Percentiles rank a stretch among this genome's conserved stretches.
phyloP scores from a whole-genome alignment of 2,113 vertebrate species.

The Coreoperca whiteheadi region DNA sequence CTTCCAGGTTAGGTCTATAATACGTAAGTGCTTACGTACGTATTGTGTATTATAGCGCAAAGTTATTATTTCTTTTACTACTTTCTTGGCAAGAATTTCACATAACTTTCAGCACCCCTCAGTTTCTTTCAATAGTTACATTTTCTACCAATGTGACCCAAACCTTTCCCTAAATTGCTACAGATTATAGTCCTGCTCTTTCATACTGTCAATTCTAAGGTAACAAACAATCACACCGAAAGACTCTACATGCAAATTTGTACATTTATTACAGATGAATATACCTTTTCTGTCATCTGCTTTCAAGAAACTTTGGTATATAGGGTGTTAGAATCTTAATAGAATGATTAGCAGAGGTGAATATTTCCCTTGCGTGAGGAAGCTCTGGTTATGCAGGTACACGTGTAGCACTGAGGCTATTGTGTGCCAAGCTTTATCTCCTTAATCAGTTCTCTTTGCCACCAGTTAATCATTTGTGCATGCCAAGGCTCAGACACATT shows the following conservation, averaged over 20 bases:
- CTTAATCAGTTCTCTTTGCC: constrained; percentile 78
- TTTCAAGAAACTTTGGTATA: not conserved
- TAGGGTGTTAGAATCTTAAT: constrained; percentile 14
- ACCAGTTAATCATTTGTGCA: constrained; percentile 79
- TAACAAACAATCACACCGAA: not conserved
- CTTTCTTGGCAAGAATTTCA: not conserved
- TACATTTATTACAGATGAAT: not conserved
- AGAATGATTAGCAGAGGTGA: constrained; percentile 32
- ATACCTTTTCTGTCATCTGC: not conserved
- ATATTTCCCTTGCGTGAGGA: constrained; percentile 71
- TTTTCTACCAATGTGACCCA: not conserved
- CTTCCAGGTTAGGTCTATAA: not conserved
- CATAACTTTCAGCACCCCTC: not conserved
- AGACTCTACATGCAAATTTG: not conserved
- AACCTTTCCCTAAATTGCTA: not conserved
- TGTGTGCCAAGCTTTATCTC: constrained; percentile 80
- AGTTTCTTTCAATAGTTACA: not conserved
- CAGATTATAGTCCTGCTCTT: not conserved
- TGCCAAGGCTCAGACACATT: constrained; percentile 73
- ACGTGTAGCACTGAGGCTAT: constrained; percentile 56
- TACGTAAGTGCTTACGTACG: too few species aligned
- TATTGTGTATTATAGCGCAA: not conserved
- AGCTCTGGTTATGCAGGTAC: constrained; percentile 70
- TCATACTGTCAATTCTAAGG: not conserved
- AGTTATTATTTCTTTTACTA: not conserved